phyloP scores from a whole-genome alignment of 2,888 invertebrate genomes.

The Lymantria dispar region DNA sequence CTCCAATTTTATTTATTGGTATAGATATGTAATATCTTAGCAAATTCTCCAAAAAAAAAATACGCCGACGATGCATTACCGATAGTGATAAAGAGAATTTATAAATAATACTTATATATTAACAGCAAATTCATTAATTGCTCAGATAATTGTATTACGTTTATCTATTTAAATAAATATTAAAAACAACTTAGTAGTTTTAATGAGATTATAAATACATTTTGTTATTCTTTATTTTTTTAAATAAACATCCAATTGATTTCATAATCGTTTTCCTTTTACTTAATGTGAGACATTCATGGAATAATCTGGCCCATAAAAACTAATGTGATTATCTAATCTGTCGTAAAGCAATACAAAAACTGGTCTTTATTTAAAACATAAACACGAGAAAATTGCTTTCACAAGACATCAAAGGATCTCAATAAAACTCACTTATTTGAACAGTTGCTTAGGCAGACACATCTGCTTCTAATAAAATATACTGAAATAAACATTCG shows the following conservation, averaged over 20 bases:
- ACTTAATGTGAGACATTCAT: slow-evolving; percentile 5
- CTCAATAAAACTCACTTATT: slow-evolving; percentile 65
- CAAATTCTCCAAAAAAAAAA: too few species aligned
- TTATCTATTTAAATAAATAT: too few species aligned
- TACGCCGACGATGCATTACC: too few species aligned
- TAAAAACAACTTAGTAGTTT: too few species aligned
- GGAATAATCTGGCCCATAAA: slow-evolving; percentile 2
- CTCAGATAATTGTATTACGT: too few species aligned
- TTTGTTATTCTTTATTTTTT: not conserved
- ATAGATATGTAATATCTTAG: too few species aligned
- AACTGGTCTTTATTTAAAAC: slow-evolving; percentile 45
- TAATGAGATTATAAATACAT: too few species aligned
- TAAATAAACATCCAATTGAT: not conserved
- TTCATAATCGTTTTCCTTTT: not conserved
- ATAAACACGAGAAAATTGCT: slow-evolving; percentile 61
- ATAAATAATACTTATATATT: too few species aligned
- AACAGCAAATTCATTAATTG: too few species aligned
- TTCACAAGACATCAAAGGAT: slow-evolving; percentile 67
- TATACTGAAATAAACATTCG: slow-evolving; percentile 56
- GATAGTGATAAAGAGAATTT: too few species aligned
- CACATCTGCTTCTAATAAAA: slow-evolving; percentile 70
- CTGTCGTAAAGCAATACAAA: slow-evolving; percentile 19
- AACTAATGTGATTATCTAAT: slow-evolving; percentile 21
- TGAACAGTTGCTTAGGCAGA: slow-evolving; percentile 51
- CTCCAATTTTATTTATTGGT: too few species aligned